Evolutionary conservation across 2,888 invertebrate species (phyloP).

Genomic region (Villa cingulata): DNA sequence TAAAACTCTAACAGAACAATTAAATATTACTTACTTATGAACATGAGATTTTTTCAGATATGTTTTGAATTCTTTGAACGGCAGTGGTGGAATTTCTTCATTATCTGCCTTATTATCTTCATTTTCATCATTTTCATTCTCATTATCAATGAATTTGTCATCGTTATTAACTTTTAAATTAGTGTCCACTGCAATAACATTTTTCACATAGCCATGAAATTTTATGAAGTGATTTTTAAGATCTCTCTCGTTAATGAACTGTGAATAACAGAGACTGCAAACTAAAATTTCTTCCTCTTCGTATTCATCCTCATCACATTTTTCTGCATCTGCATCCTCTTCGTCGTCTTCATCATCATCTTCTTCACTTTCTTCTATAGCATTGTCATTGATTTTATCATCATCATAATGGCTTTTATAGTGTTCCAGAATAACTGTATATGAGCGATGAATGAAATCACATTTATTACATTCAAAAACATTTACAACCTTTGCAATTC

Average conservation of each 20-base stretch:
- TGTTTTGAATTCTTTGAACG: slow-evolving; percentile 12
- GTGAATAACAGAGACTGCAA: slow-evolving; percentile 22
- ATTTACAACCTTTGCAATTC: slow-evolving; percentile 10
- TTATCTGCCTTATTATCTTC: slow-evolving; percentile 1
- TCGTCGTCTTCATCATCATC: too few relatives aligned
- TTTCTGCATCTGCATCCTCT: neutral
- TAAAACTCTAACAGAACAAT: neutral
- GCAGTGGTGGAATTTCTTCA: slow-evolving; percentile 6
- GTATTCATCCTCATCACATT: neutral
- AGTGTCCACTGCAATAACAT: slow-evolving; percentile 8
- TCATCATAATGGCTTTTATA: slow-evolving; percentile 9
- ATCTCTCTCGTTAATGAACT: slow-evolving; percentile 23
- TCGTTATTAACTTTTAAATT: slow-evolving; percentile 5
- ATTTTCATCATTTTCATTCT: slow-evolving; percentile 4
- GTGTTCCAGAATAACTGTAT: slow-evolving; percentile 10
- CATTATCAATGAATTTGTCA: slow-evolving; percentile 13
- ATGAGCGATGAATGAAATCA: slow-evolving; percentile 10
- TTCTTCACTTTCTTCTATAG: too few relatives aligned
- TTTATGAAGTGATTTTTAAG: slow-evolving; percentile 30
- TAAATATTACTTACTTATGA: slow-evolving; percentile 1
- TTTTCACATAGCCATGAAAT: slow-evolving; percentile 24
- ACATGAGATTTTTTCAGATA: neutral
- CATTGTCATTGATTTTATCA: too few relatives aligned
- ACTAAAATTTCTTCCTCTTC: slow-evolving; percentile 11
- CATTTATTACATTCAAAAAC: slow-evolving; percentile 16